Percentiles rank a stretch among this genome's conserved stretches.
Conservation (phyloP, 2,113 vertebrate species). For the Pterocles burchelli region DNA sequence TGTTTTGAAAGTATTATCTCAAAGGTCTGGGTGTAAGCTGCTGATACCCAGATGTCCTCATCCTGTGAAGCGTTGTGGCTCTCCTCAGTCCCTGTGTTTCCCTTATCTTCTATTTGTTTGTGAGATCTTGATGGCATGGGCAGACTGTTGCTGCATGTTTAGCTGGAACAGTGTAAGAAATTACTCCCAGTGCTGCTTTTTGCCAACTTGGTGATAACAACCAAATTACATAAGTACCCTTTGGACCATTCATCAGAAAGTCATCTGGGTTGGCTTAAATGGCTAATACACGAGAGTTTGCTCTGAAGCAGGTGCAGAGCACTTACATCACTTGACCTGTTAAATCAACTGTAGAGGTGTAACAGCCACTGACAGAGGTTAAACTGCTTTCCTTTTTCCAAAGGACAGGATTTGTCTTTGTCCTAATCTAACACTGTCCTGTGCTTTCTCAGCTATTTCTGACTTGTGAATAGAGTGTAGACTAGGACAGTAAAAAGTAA, state of each 20-base stretch:
- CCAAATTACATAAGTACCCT: neutral
- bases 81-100: neutral
- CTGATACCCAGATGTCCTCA: neutral
- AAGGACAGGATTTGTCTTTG: neutral
- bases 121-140: neutral
- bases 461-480: neutral
- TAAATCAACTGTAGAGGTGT: neutral
- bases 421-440: neutral
- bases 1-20: neutral
- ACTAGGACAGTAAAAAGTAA: neutral
- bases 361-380: neutral
- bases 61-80: neutral
- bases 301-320: neutral
- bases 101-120: neutral
- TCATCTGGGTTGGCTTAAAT: neutral
- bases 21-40: neutral
- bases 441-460: neutral
- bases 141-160: neutral
- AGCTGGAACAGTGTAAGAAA: neutral
- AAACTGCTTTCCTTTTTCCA: neutral
- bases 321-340: neutral
- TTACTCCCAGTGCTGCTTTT: neutral
- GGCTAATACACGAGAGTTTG: neutral
- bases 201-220: neutral
- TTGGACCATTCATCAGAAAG: neutral